Evolutionary conservation across 2,113 vertebrate genomes (phyloP).

Genomic region (Ancistrus triradiatus): DNA sequence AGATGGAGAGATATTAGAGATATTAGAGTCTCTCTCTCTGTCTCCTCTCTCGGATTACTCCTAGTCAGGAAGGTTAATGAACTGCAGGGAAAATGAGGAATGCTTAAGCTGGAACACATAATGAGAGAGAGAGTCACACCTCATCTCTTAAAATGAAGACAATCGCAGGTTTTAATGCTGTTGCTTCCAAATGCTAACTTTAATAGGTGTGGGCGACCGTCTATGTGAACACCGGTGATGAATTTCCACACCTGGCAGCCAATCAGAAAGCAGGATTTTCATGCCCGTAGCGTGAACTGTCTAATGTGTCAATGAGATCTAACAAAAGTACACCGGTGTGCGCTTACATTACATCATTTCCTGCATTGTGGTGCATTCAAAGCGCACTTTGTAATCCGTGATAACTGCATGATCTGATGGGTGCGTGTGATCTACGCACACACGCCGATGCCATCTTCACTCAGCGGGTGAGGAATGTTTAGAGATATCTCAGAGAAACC

Average conservation of each 20-base stretch:
- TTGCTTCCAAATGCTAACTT: too few species aligned
- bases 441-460: conserved; percentile 1
- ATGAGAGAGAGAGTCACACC: neutral
- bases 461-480: neutral
- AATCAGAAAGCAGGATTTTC: too few species aligned
- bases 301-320: too few species aligned
- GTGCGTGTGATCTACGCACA: neutral
- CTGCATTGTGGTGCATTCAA: too few species aligned
- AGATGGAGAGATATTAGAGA: conserved; percentile 6
- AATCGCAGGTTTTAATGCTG: neutral
- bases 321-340: too few species aligned
- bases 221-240: too few species aligned
- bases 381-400: too few species aligned
- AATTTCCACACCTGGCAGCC: too few species aligned
- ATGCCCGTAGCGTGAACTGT: too few species aligned
- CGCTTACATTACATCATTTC: too few species aligned
- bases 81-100: conserved; percentile 1
- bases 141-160: neutral
- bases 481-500: neutral
- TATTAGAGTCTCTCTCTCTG: conserved; percentile 3
- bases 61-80: conserved; percentile 23
- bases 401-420: conserved; percentile 7
- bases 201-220: too few species aligned
- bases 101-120: neutral
- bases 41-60: conserved; percentile 1